These are phyloP conservation scores for Sander vitreus DNA, from an alignment of 2,113 vertebrate species.

Conservation along the genomic window DNA sequence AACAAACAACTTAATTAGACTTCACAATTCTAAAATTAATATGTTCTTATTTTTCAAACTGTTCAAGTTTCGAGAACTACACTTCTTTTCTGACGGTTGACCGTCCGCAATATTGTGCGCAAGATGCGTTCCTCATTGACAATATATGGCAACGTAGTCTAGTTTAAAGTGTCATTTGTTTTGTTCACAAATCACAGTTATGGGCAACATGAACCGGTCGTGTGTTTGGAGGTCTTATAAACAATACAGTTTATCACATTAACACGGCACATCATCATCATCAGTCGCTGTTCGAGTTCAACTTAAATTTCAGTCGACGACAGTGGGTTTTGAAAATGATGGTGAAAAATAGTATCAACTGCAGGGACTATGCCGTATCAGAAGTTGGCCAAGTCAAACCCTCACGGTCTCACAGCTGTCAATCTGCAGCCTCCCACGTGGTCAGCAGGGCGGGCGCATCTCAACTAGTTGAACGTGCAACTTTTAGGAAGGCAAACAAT, in stretches of 20 bases:
- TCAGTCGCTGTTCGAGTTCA: background rate
- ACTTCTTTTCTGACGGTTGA: background rate
- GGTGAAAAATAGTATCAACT: background rate
- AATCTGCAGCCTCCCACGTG: conserved; percentile 78
- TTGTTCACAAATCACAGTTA: background rate
- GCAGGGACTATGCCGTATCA: background rate
- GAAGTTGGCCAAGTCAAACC: background rate
- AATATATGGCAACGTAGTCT: background rate
- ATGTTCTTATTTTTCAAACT: too few species aligned
- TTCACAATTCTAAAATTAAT: too few species aligned
- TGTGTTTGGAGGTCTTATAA: background rate
- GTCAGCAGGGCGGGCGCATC: conserved; percentile 78
- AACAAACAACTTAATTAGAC: too few species aligned
- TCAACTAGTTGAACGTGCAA: conserved; percentile 53
- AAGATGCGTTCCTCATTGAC: background rate
- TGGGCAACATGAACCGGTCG: background rate
- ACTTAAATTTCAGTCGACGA: too few species aligned
- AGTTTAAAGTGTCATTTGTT: background rate
- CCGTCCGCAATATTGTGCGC: background rate
- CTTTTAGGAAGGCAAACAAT: conserved; percentile 68
- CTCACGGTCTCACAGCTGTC: conserved; percentile 47
- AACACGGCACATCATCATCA: background rate
- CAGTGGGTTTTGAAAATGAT: background rate
- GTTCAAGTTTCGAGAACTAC: background rate
- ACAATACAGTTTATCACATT: background rate